Evolutionary conservation across 2,888 invertebrate genomes (phyloP), one percentile per base, ranked within the genome.

Genomic region (Oligia fasciuncula): DNA sequence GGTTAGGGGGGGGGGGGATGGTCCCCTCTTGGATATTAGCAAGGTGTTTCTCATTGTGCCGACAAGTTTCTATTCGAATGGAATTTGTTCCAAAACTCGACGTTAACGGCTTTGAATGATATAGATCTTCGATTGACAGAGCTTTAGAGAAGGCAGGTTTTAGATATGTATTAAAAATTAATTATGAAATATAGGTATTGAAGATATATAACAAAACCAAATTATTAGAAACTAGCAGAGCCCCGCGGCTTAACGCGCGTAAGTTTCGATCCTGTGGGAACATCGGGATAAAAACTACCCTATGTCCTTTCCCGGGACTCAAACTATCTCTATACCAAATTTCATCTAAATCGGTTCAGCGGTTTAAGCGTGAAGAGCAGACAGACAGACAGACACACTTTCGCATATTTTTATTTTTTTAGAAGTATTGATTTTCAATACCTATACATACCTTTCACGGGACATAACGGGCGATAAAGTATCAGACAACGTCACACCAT

Each of bases 81-180:
- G 92, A 94, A 94, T 95, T 93, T 94, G 94, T 94, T 94, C 88
- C 92, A 89, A 91, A 94, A 94, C 93, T 93, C 91, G 91, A 85
- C 76, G 93, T 93, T 95, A 96, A 95, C 95, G 95, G 95, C 91
- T 92, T 80, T 86, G 75, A 83, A 87, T 90, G 93, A 93, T 94
- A 94, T 93, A 88, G 91, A 92, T 91, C 92, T 80, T 63, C 83
- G 89, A 91, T 86, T 83, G 87, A 86, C 83, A 83, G 85, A 85
- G 81, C 60, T 19, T 77, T 78, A 87, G 73, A 80, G 65, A 43
- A 77, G 69, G 60, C 81, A 63, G 14, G 29, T 9, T 65, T n/a
- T 54, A 19, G 46, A 60, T n/a, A 60, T 60, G n/a, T 60, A 11
- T n/a, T 60, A 60, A 60, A 60, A 60, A 11, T n/a, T n/a, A 23